Base-by-base conservation (phyloP, 2,113 vertebrate genomes). In the Pluvialis apricaria region DNA sequence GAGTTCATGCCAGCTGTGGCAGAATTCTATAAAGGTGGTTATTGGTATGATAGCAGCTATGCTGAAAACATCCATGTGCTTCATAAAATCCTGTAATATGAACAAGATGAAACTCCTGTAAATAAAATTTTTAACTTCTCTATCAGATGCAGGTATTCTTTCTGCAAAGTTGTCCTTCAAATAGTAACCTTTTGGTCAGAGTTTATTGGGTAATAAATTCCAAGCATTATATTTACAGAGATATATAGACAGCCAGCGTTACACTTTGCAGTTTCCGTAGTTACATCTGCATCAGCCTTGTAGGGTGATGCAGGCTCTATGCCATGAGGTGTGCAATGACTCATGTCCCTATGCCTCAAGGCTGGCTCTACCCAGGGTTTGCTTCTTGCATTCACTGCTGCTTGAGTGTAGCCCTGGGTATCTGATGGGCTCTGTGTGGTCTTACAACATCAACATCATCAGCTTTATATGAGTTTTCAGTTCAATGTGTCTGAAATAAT, bases 201-300 rank as follows among this genome's bases (percentile, higher is more conserved):
- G 62, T 96, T 94, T 91, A 95, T 93, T 72, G 92, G 54, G 90
- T 82, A 92, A 95, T 94, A 96, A 96, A 97, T 86, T 82, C 94
- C 90, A 80, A 62, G 54, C 4, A 10, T 64, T 89, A 6, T 69
- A 68, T 93, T 95, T 95, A 82, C 40, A 92, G 62, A 91, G 75
- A 9, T 58, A 82, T 1, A 58, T 13, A 69, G 44, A 34, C 36
- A 76, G 21, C 13, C 36, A 91, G 9, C 44, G 32, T n/a, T 51
- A 10, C 38, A 49, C 13, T 79, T 89, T 72, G 17, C 45, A 78
- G 51, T 93, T 93, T 77, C 68, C 6, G 10, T 31, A 24, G 78
- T 57, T 90, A 42, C 44, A 16, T 49, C 49, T 40, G n/a, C 84
- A 36, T 44, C 1, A 6, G 29, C 44, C 52, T 38, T 1, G 2